phyloP scores from a whole-genome alignment of 92 coral and sea anemone species.

The Diadumene lineata region DNA sequence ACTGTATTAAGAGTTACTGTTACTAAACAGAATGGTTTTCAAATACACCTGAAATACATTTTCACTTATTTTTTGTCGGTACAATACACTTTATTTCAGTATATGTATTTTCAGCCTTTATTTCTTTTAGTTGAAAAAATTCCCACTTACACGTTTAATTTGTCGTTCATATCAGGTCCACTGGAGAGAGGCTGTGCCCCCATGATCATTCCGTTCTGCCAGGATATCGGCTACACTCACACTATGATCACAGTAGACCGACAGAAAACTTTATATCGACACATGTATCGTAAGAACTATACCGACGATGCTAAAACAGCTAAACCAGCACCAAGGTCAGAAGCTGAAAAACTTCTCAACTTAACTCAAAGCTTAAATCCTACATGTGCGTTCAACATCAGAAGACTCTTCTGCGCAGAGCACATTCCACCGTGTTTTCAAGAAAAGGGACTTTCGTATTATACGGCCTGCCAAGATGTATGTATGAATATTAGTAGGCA shows the following conservation, averaged over 20 bases:
- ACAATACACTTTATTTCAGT: no score
- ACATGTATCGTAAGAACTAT: slow-evolving; percentile 33
- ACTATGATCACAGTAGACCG: slow-evolving; percentile 24
- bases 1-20: no score
- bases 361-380: slow-evolving; percentile 26
- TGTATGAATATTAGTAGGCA: slow-evolving; percentile 37
- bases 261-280: slow-evolving; percentile 6
- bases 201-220: slow-evolving; percentile 53
- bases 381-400: slow-evolving; percentile 36
- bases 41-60: no score
- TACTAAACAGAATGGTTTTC: no score
- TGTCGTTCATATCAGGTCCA: slow-evolving; percentile 43
- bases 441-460: slow-evolving; percentile 42
- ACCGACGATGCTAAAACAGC: neutral
- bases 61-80: no score
- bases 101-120: no score
- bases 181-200: slow-evolving; percentile 53
- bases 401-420: slow-evolving; percentile 64
- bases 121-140: neutral
- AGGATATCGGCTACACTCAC: slow-evolving; percentile 29
- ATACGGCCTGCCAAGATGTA: slow-evolving; percentile 64
- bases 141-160: neutral
- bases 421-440: slow-evolving; percentile 67
- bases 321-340: neutral
- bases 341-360: neutral